Evolutionary conservation across 2,888 invertebrate genomes (phyloP).

Genomic region (Agrypnus murinus): DNA sequence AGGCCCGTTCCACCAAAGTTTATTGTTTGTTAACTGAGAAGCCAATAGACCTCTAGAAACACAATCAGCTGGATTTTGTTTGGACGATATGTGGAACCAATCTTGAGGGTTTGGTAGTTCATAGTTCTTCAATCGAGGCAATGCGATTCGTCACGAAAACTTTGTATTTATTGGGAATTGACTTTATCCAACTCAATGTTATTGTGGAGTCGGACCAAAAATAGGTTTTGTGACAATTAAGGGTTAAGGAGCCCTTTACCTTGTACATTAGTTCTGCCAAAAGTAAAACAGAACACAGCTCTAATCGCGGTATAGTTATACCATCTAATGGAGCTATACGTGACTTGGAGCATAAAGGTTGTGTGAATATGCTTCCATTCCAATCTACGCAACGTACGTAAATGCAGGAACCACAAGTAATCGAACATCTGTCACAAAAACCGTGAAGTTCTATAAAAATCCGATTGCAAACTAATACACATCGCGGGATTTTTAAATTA

Average conservation of each 20-base stretch:
- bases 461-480: neutral
- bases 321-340: conserved; percentile 38
- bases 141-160: conserved; percentile 50
- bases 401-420: conserved; percentile 54
- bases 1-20: conserved; percentile 47
- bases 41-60: conserved; percentile 29
- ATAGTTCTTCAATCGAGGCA: conserved; percentile 39
- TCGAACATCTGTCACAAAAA: conserved; percentile 57
- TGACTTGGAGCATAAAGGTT: conserved; percentile 44
- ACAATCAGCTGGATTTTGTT: conserved; percentile 47
- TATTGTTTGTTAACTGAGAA: conserved; percentile 51
- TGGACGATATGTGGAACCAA: conserved; percentile 42
- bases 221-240: conserved; percentile 4
- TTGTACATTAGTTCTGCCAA: conserved; percentile 32
- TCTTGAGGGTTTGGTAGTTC: neutral
- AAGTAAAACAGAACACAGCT: conserved; percentile 42
- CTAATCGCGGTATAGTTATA: conserved; percentile 41
- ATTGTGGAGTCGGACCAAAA: conserved; percentile 56
- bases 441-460: conserved; percentile 52
- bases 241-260: conserved; percentile 6
- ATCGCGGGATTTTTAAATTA: conserved; percentile 16
- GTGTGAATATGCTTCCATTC: conserved; percentile 30
- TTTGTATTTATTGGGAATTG: conserved; percentile 41
- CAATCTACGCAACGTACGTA: conserved; percentile 41
- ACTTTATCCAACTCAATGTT: conserved; percentile 47